Evolutionary conservation across 2,888 invertebrate genomes (phyloP).

Genomic region (Monochamus alternatus): DNA sequence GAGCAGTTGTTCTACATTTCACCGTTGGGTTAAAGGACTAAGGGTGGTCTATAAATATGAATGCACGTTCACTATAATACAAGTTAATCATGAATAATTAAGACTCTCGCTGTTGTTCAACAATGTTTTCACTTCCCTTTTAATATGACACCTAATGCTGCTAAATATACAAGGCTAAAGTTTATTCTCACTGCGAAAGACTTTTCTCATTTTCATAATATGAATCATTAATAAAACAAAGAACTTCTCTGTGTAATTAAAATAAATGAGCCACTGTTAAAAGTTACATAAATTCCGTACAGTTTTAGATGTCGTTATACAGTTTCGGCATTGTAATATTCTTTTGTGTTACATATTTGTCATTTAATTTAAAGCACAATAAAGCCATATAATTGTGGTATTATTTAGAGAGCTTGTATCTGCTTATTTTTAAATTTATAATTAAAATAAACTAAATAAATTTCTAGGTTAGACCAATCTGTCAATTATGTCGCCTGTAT

Average conservation of each 20-base stretch:
- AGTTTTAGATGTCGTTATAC: background rate
- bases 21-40: constrained; percentile 18
- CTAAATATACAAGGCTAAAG: constrained; percentile 22
- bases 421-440: no score
- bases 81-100: constrained; percentile 41
- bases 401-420: no score
- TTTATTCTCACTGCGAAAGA: constrained; percentile 20
- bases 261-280: constrained; percentile 6
- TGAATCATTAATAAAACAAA: constrained; percentile 21
- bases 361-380: no score
- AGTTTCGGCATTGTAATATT: no score
- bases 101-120: constrained; percentile 28
- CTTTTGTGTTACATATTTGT: no score
- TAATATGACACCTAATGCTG: constrained; percentile 28
- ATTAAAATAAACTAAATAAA: no score
- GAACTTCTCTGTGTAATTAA: constrained; percentile 8
- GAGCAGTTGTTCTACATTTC: constrained; percentile 20
- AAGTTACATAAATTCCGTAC: constrained; percentile 5
- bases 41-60: constrained; percentile 38
- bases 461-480: no score
- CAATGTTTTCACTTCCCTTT: constrained; percentile 37
- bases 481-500: no score
- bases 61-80: constrained; percentile 36
- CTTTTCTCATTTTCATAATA: constrained; percentile 15
- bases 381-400: no score